These are phyloP conservation scores for Blastobasis adustella DNA, from an alignment of 2,888 invertebrate species.

Conservation along the genomic window DNA sequence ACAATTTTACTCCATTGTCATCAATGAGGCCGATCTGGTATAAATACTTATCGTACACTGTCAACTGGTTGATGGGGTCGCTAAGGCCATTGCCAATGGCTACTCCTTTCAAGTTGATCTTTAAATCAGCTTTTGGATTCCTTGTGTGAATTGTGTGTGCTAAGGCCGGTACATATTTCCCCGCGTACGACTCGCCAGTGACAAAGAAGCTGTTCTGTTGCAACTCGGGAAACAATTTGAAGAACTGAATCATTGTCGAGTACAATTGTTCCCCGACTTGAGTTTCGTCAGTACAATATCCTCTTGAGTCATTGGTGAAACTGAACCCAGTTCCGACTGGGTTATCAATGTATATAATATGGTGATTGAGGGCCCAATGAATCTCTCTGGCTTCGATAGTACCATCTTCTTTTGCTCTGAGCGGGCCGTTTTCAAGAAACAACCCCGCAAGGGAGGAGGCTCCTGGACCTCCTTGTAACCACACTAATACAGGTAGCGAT, in stretches of 20 bases:
- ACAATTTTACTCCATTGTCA: background rate
- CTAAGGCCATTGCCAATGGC: constrained; percentile 7
- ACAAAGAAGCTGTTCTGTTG: constrained; percentile 86
- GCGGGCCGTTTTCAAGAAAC: constrained; percentile 89
- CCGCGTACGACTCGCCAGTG: constrained; percentile 93
- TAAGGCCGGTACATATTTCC: constrained; percentile 84
- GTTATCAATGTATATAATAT: constrained; percentile 92
- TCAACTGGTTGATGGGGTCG: constrained; percentile 8
- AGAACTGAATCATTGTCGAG: constrained; percentile 86
- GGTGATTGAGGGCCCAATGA: constrained; percentile 86
- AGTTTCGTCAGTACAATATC: constrained; percentile 86
- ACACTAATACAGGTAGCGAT: constrained; percentile 82
- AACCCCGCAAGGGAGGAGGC: constrained; percentile 86
- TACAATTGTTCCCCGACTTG: constrained; percentile 88
- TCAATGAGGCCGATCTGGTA: constrained; percentile 8
- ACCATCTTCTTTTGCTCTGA: constrained; percentile 35
- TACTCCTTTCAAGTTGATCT: constrained; percentile 76
- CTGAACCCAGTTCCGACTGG: constrained; percentile 95
- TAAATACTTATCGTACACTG: constrained; percentile 2
- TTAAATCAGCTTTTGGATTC: constrained; percentile 76
- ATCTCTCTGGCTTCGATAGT: constrained; percentile 77
- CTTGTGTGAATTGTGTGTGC: constrained; percentile 81
- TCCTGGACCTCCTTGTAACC: constrained; percentile 92
- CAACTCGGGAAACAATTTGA: constrained; percentile 85
- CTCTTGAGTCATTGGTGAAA: constrained; percentile 84